phyloP scores from a whole-genome alignment of 2,888 invertebrate species.

The Drosophila gaucha region DNA sequence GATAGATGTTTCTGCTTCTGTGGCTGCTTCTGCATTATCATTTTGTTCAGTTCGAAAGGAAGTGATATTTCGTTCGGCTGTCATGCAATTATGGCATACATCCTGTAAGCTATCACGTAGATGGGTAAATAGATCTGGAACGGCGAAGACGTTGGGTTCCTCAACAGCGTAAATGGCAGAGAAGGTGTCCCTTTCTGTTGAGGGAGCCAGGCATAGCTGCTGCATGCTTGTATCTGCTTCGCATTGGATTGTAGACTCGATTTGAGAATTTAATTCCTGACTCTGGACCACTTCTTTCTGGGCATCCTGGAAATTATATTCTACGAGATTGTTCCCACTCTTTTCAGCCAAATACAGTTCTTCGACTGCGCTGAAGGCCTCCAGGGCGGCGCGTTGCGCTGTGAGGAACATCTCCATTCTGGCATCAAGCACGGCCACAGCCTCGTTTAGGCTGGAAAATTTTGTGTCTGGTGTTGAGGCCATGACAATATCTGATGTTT shows the following conservation, averaged over 20 bases:
- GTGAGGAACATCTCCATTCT: neutral
- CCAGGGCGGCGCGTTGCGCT: neutral
- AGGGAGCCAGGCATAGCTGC: neutral
- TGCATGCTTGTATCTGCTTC: neutral
- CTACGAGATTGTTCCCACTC: neutral
- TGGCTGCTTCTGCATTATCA: neutral
- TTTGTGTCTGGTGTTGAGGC: neutral
- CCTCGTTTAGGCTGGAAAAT: neutral
- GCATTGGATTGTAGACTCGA: accelerated
- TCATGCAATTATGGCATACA: neutral
- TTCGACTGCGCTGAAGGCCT: neutral
- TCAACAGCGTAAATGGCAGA: neutral
- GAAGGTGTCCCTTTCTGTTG: neutral
- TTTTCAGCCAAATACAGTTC: neutral
- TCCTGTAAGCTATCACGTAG: neutral
- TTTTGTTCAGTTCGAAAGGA: neutral
- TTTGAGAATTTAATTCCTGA: neutral
- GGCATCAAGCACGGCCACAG: neutral
- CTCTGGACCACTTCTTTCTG: neutral
- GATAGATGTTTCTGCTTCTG: neutral
- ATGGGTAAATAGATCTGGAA: neutral
- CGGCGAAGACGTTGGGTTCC: neutral
- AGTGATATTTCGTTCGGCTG: neutral
- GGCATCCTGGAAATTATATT: neutral
- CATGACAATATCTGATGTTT: neutral